phyloP scores from a whole-genome alignment of 1,140 invertebrate species.

The Contarinia nasturtii region DNA sequence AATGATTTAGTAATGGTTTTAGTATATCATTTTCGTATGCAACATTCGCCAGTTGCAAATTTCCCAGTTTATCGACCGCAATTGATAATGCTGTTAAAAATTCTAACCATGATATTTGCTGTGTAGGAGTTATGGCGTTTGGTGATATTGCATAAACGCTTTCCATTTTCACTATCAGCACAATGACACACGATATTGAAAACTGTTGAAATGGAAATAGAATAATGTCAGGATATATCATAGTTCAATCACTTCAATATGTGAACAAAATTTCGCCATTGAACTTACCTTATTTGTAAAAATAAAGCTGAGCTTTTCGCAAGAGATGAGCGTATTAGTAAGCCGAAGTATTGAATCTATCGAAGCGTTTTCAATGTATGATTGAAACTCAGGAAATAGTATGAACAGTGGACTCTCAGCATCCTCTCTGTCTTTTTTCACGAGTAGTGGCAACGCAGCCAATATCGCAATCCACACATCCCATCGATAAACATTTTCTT shows the following conservation, averaged over 20 bases:
- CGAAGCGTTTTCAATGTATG: slow-evolving; percentile 23
- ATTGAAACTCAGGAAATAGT: slow-evolving; percentile 31
- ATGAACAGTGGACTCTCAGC: slow-evolving; percentile 27
- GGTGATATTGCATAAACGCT: slow-evolving; percentile 12
- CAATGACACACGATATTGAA: slow-evolving; percentile 19
- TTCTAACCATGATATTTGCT: slow-evolving; percentile 13
- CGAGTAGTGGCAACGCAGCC: slow-evolving; percentile 25
- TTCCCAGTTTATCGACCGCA: slow-evolving; percentile 18
- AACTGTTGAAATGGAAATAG: slow-evolving; percentile 10
- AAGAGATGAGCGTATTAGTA: slow-evolving; percentile 13
- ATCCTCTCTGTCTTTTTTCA: slow-evolving; percentile 26
- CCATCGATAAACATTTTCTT: slow-evolving; percentile 25
- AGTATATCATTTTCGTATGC: slow-evolving; percentile 22
- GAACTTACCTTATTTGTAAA: slow-evolving; percentile 21
- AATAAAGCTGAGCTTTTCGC: slow-evolving; percentile 18
- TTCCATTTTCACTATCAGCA: slow-evolving; percentile 17
- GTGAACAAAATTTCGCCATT: not conserved
- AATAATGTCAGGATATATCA: not conserved
- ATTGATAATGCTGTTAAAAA: slow-evolving; percentile 18
- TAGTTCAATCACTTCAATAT: not conserved
- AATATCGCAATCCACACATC: slow-evolving; percentile 30
- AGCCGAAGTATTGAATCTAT: slow-evolving; percentile 17
- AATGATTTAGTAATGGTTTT: slow-evolving; percentile 20
- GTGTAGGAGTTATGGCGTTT: slow-evolving; percentile 12
- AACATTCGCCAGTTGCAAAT: slow-evolving; percentile 20